Evolutionary conservation across 2,113 vertebrate genomes (phyloP).

Genomic region (Nematolebias whitei): DNA sequence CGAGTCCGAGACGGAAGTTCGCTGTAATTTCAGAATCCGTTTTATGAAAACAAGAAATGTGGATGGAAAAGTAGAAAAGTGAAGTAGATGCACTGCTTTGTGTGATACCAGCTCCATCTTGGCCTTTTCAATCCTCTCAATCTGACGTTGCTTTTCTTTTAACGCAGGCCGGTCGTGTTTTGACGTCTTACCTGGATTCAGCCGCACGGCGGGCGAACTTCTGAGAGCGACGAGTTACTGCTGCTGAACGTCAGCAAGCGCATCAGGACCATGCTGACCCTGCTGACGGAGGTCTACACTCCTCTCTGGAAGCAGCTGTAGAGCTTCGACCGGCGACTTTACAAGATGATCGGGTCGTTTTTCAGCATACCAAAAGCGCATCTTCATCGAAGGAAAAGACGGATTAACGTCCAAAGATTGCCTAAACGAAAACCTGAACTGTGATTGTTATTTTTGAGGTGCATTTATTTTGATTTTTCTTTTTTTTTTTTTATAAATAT

Average conservation of each 20-base stretch:
- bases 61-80: background rate
- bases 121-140: background rate
- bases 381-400: slow-evolving; percentile 23
- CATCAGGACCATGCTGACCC: slow-evolving; percentile 27
- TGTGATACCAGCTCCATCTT: background rate
- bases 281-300: background rate
- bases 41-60: background rate
- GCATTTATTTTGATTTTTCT: background rate
- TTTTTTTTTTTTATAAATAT: background rate
- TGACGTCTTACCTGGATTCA: slow-evolving; percentile 31
- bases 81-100: background rate
- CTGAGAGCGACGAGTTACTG: slow-evolving; percentile 25
- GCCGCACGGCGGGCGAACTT: slow-evolving; percentile 37
- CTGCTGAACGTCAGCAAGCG: slow-evolving; percentile 18
- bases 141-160: slow-evolving; percentile 28
- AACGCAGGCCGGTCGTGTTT: slow-evolving; percentile 29
- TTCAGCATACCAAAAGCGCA: background rate
- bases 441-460: slow-evolving; percentile 15
- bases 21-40: background rate
- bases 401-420: slow-evolving; percentile 22
- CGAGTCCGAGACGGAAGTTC: background rate
- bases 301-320: slow-evolving; percentile 11
- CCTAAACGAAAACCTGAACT: slow-evolving; percentile 52
- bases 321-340: background rate
- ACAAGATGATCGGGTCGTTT: slow-evolving; percentile 36